phyloP scores from a whole-genome alignment of 1,140 invertebrate genomes.

The Drosophila subpulchrella region DNA sequence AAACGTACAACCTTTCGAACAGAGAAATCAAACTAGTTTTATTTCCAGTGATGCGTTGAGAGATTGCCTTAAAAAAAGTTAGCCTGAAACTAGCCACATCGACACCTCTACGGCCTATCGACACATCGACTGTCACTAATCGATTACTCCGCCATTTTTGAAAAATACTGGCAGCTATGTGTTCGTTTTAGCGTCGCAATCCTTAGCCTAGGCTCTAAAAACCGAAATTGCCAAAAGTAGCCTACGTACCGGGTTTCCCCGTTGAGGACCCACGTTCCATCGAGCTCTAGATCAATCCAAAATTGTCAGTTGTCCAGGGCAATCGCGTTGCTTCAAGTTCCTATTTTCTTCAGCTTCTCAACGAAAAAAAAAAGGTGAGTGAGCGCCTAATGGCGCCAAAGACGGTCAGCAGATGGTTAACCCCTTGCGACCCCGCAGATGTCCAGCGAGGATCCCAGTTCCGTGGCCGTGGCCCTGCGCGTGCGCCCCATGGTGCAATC shows the following conservation, averaged over 20 bases:
- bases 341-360: not conserved
- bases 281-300: not conserved
- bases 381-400: not conserved
- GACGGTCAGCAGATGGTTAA: not conserved
- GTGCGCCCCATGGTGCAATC: slow-evolving; percentile 91
- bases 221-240: not conserved
- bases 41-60: too few relatives aligned
- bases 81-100: not conserved
- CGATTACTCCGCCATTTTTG: slow-evolving; percentile 8
- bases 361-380: not conserved
- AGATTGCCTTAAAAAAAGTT: not conserved
- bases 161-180: slow-evolving; percentile 2
- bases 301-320: not conserved
- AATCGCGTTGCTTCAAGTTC: not conserved
- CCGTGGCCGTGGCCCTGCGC: slow-evolving; percentile 89
- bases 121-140: not conserved
- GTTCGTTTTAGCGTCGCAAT: not conserved
- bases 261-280: not conserved
- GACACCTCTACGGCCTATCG: not conserved
- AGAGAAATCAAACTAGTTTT: too few relatives aligned
- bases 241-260: not conserved
- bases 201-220: not conserved
- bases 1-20: too few relatives aligned
- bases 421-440: slow-evolving; percentile 10
- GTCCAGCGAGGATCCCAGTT: slow-evolving; percentile 40